phyloP scores from a whole-genome alignment of 2,888 invertebrate genomes.

The Thymelicus acteon region DNA sequence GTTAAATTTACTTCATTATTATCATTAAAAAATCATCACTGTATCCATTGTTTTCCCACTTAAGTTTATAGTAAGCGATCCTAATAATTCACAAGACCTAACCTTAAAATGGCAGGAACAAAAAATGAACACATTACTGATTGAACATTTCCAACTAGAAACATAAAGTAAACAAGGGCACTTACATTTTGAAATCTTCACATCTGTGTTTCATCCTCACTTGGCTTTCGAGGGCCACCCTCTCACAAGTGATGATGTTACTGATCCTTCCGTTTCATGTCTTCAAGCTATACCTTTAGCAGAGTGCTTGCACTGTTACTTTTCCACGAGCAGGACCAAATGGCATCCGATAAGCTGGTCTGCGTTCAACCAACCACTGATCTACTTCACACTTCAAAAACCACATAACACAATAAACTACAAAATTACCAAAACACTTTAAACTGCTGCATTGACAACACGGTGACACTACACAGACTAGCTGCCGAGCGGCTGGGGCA shows the following conservation, averaged over 20 bases:
- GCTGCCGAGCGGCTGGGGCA: slow-evolving; percentile 42
- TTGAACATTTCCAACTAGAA: slow-evolving; percentile 12
- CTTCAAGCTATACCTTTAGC: slow-evolving; percentile 13
- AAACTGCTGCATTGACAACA: slow-evolving; percentile 47
- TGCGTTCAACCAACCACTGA: slow-evolving; percentile 17
- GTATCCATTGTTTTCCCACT: not conserved
- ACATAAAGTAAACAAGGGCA: slow-evolving; percentile 3
- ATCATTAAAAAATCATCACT: not conserved
- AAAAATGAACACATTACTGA: not conserved
- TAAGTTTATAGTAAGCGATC: not conserved
- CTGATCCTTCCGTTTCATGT: slow-evolving; percentile 32
- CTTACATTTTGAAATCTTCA: slow-evolving; percentile 37
- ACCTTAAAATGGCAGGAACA: slow-evolving; percentile 1
- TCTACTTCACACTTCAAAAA: slow-evolving; percentile 41
- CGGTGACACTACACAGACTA: slow-evolving; percentile 29
- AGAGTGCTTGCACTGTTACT: slow-evolving; percentile 14
- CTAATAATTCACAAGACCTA: slow-evolving; percentile 6
- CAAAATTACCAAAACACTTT: slow-evolving; percentile 51
- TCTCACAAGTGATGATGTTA: slow-evolving; percentile 7
- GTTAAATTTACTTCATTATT: not conserved
- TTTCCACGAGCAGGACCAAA: slow-evolving; percentile 34
- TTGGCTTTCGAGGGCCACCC: slow-evolving; percentile 12
- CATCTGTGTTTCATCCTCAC: slow-evolving; percentile 36
- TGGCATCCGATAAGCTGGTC: slow-evolving; percentile 46
- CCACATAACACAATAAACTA: slow-evolving; percentile 53